Percentiles rank a stretch among this genome's conserved stretches.
Conservation (phyloP, 2,113 vertebrate genomes). For the Leptosomus discolor region DNA sequence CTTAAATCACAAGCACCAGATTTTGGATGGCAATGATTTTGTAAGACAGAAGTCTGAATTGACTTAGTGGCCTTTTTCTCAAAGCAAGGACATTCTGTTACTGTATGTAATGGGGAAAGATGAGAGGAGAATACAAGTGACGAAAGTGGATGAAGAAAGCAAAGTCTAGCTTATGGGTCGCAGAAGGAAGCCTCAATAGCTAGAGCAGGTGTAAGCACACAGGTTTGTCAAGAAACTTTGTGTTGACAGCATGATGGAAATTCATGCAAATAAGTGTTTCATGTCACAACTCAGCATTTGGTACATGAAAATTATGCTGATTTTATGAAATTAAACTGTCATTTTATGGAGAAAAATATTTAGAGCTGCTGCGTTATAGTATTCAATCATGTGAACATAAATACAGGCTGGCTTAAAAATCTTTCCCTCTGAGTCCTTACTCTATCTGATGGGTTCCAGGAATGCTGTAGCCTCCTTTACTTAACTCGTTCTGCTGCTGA, state of each 20-base stretch:
- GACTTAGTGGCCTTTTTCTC: neutral
- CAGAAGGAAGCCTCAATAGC: fast-evolving
- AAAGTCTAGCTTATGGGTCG: neutral
- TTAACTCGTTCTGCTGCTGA: neutral
- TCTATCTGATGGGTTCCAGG: neutral
- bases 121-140: neutral
- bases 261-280: conserved; percentile 16
- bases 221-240: neutral
- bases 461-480: neutral
- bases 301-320: neutral
- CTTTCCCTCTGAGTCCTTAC: neutral
- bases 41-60: neutral
- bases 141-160: neutral
- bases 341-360: conserved; percentile 5
- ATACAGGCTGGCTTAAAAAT: neutral
- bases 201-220: neutral
- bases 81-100: neutral
- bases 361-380: neutral
- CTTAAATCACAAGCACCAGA: neutral
- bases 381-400: neutral
- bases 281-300: neutral
- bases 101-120: neutral
- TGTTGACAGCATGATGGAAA: conserved; percentile 3
- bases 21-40: neutral
- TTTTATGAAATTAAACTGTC: conserved; percentile 31